phyloP scores from a whole-genome alignment of 2,797 vertebrate genomes.

The Microchirus variegatus region DNA sequence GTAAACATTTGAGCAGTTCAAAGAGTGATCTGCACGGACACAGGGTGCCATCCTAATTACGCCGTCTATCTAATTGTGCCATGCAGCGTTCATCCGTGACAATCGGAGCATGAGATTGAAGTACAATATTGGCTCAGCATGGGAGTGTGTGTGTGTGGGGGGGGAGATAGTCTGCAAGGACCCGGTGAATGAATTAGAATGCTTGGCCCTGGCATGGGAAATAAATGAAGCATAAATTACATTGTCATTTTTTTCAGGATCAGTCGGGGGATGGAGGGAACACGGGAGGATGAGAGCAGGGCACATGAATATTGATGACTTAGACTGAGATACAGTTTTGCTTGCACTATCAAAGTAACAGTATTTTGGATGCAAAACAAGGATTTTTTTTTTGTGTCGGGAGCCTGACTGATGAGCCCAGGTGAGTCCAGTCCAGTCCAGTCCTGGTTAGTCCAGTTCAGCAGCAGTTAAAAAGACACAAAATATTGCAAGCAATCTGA shows the following conservation, averaged over 20 bases:
- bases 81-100: slow-evolving; percentile 73
- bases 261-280: slow-evolving; percentile 45
- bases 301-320: slow-evolving; percentile 43
- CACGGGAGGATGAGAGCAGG: slow-evolving; percentile 12
- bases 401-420: slow-evolving; percentile 7
- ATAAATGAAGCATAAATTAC: slow-evolving; percentile 85
- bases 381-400: neutral
- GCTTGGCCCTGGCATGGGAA: slow-evolving; percentile 74
- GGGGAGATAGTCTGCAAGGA: slow-evolving; percentile 57
- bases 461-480: too few species aligned
- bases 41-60: slow-evolving; percentile 80
- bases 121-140: slow-evolving; percentile 84
- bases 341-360: slow-evolving; percentile 15
- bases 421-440: neutral
- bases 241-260: slow-evolving; percentile 73
- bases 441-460: too few species aligned
- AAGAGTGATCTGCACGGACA: slow-evolving; percentile 73
- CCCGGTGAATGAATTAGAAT: slow-evolving; percentile 65
- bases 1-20: slow-evolving; percentile 81
- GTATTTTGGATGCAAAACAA: slow-evolving; percentile 1
- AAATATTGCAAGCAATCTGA: too few species aligned
- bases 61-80: slow-evolving; percentile 77
- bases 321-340: slow-evolving; percentile 32
- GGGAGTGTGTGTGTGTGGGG: slow-evolving; percentile 56
- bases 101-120: slow-evolving; percentile 86